Conservation (phyloP, 2,113 vertebrate species). For the Tragelaphus imberbis region DNA sequence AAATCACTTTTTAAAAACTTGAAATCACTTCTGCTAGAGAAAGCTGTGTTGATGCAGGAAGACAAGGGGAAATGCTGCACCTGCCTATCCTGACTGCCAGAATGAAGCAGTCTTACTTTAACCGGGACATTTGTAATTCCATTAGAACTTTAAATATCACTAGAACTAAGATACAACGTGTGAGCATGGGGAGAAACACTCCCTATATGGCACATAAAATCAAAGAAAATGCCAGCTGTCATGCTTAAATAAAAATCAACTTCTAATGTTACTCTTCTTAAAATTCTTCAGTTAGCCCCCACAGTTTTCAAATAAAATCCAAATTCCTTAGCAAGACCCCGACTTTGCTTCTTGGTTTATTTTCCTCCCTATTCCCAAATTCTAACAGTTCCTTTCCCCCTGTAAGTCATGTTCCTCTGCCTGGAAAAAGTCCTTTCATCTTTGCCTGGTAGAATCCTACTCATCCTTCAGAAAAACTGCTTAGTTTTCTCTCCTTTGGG, state of each 20-base stretch:
- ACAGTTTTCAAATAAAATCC: not conserved
- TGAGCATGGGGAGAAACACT: not conserved
- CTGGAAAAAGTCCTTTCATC: not conserved
- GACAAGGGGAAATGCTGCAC: not conserved
- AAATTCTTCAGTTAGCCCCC: not conserved
- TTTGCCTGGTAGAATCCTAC: not conserved
- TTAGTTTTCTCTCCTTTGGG: not conserved
- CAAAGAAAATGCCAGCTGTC: not conserved
- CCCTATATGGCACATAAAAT: not conserved
- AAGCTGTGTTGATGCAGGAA: not conserved
- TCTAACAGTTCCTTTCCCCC: not conserved
- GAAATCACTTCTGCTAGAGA: not conserved
- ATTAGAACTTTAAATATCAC: not conserved
- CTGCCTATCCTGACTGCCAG: not conserved
- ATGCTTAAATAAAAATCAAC: not conserved
- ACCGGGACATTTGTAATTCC: not conserved
- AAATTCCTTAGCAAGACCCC: not conserved
- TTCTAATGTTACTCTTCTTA: not conserved
- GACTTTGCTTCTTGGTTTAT: not conserved
- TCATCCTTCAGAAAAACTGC: not conserved
- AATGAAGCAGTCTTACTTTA: not conserved
- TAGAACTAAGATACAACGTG: not conserved
- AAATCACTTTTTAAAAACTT: conserved; percentile 40
- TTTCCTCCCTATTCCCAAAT: not conserved
- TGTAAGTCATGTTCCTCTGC: not conserved